Percentiles rank a stretch among this genome's conserved stretches.
Conservation (phyloP, 2,888 invertebrate genomes). For the Napeogenes inachia region DNA sequence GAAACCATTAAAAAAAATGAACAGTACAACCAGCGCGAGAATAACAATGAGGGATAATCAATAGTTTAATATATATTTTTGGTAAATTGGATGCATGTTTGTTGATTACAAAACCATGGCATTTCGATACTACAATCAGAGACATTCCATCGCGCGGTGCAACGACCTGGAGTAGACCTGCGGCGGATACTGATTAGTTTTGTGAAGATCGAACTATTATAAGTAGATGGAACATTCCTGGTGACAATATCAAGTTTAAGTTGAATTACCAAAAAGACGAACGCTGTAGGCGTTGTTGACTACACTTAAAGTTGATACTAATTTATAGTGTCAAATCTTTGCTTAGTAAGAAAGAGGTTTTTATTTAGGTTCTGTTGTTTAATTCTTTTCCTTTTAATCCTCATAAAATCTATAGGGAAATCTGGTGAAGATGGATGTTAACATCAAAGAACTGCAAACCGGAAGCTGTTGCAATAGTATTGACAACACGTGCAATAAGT, state of each 20-base stretch:
- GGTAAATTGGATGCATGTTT: no score
- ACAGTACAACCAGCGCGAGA: slow-evolving; percentile 24
- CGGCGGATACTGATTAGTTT: slow-evolving; percentile 48
- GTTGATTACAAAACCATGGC: slow-evolving; percentile 48
- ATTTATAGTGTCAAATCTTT: not conserved
- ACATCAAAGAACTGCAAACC: slow-evolving; percentile 31
- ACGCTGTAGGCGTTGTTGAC: slow-evolving; percentile 12
- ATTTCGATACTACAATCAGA: slow-evolving; percentile 73
- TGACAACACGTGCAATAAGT: slow-evolving; percentile 64
- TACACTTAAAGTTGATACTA: not conserved
- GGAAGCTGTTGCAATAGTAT: slow-evolving; percentile 57
- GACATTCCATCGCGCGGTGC: slow-evolving; percentile 68
- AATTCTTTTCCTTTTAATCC: not conserved
- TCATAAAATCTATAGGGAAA: not conserved
- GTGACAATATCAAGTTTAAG: slow-evolving; percentile 1
- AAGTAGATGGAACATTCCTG: slow-evolving; percentile 13
- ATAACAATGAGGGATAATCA: slow-evolving; percentile 20
- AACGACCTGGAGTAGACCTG: slow-evolving; percentile 65
- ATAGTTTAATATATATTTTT: no score
- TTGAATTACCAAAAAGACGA: slow-evolving; percentile 11
- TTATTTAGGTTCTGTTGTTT: not conserved
- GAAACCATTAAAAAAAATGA: slow-evolving; percentile 72
- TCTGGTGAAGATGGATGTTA: slow-evolving; percentile 2
- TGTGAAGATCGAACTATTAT: slow-evolving; percentile 25
- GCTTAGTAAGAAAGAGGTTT: not conserved